phyloP scores from a whole-genome alignment of 1,140 invertebrate genomes.

The Diploscapter pachys region DNA sequence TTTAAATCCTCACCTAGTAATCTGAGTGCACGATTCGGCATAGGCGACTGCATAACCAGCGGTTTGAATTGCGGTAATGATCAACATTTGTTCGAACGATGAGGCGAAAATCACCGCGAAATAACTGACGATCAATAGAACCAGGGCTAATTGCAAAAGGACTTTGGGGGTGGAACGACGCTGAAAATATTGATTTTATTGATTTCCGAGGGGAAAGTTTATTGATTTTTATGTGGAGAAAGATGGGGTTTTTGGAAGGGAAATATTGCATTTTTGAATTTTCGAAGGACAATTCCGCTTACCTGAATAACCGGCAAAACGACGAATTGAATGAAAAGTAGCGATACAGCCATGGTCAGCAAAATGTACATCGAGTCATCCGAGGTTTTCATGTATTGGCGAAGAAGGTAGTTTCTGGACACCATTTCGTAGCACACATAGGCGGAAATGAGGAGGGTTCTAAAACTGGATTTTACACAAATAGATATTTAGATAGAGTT shows the following conservation, averaged over 20 bases:
- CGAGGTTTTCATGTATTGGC: slow-evolving; percentile 54
- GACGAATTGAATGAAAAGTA: slow-evolving; percentile 50
- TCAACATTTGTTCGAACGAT: slow-evolving; percentile 51
- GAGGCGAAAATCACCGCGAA: slow-evolving; percentile 46
- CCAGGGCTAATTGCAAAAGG: slow-evolving; percentile 48
- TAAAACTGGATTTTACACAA: slow-evolving; percentile 30
- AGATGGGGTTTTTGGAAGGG: no score
- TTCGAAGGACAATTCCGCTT: no score
- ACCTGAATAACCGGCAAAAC: slow-evolving; percentile 50
- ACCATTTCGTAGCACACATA: slow-evolving; percentile 59
- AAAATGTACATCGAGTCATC: slow-evolving; percentile 55
- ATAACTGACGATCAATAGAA: slow-evolving; percentile 47
- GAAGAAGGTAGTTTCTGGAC: slow-evolving; percentile 56
- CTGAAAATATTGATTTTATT: no score
- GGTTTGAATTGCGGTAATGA: slow-evolving; percentile 54
- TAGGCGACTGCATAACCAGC: slow-evolving; percentile 58
- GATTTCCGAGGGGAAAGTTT: no score
- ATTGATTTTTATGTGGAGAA: no score
- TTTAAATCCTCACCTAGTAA: slow-evolving; percentile 46
- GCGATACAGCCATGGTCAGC: slow-evolving; percentile 51
- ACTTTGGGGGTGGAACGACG: slow-evolving; percentile 42
- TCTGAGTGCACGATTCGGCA: slow-evolving; percentile 56
- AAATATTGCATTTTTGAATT: no score
- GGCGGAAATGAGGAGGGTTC: slow-evolving; percentile 48
- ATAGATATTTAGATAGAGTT: slow-evolving; percentile 14